phyloP scores from a whole-genome alignment of 2,797 vertebrate genomes.

The Antrozous pallidus region DNA sequence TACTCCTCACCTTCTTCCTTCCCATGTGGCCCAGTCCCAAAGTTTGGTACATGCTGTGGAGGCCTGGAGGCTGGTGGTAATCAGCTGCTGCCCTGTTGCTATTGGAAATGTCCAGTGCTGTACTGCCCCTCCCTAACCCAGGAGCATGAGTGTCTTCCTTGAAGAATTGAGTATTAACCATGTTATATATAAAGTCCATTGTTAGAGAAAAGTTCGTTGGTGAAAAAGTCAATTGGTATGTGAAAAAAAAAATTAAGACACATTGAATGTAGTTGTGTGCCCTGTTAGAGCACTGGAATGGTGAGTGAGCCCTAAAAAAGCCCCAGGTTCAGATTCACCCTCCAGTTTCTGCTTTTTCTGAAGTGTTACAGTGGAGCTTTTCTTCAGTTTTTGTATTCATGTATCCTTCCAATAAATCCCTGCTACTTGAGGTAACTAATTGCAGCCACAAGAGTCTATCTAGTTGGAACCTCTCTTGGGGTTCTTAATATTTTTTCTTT shows the following conservation, averaged over 20 bases:
- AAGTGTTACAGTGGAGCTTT: neutral
- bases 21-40: fast-evolving
- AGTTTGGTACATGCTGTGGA: neutral
- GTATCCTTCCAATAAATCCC: neutral
- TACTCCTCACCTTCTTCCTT: neutral
- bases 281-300: neutral
- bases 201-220: neutral
- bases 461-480: neutral
- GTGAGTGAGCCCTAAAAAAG: too few species aligned
- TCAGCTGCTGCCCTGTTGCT: neutral
- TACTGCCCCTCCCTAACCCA: neutral
- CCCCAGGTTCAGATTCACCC: neutral
- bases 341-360: neutral
- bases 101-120: neutral
- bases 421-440: neutral
- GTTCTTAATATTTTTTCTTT: neutral
- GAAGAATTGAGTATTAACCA: neutral
- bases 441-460: neutral
- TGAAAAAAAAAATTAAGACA: neutral
- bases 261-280: neutral
- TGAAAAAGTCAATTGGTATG: neutral
- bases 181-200: neutral
- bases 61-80: neutral
- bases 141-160: neutral
- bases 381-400: neutral